Evolutionary conservation across 2,113 vertebrate genomes (phyloP).

Genomic region (Orycteropus afer): DNA sequence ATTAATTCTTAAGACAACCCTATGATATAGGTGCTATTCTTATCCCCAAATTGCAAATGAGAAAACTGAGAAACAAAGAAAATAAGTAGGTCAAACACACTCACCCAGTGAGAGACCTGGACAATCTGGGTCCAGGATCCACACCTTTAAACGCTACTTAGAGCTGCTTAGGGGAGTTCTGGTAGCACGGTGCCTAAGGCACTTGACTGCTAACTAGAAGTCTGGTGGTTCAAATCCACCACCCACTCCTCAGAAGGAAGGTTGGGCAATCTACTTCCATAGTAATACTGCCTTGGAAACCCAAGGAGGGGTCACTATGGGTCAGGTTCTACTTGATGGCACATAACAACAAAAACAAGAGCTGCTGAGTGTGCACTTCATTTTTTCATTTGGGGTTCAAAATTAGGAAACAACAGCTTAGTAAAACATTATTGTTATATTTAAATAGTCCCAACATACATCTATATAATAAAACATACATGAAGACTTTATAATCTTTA

Average conservation of each 20-base stretch:
- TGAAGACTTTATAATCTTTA: slow-evolving; percentile 6
- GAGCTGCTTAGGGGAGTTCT: too few species aligned
- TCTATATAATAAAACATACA: neutral
- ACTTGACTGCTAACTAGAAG: too few species aligned
- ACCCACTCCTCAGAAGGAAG: too few species aligned
- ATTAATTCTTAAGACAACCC: neutral
- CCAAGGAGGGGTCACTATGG: too few species aligned
- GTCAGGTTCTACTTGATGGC: too few species aligned
- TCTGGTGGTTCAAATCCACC: too few species aligned
- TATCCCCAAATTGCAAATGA: neutral
- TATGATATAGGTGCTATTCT: neutral
- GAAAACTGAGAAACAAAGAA: neutral
- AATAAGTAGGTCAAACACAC: neutral
- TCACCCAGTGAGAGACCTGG: too few species aligned
- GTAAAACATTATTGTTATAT: neutral
- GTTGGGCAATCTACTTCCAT: too few species aligned
- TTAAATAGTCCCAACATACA: neutral
- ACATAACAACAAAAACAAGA: too few species aligned
- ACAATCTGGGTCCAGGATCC: neutral
- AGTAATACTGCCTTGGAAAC: too few species aligned
- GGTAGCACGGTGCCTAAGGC: too few species aligned
- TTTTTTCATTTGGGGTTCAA: neutral
- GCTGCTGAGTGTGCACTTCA: too few species aligned
- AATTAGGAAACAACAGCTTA: neutral
- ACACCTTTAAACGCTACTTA: neutral